Base-by-base conservation (phyloP, 2,888 invertebrate species). In the Spodoptera littoralis region DNA sequence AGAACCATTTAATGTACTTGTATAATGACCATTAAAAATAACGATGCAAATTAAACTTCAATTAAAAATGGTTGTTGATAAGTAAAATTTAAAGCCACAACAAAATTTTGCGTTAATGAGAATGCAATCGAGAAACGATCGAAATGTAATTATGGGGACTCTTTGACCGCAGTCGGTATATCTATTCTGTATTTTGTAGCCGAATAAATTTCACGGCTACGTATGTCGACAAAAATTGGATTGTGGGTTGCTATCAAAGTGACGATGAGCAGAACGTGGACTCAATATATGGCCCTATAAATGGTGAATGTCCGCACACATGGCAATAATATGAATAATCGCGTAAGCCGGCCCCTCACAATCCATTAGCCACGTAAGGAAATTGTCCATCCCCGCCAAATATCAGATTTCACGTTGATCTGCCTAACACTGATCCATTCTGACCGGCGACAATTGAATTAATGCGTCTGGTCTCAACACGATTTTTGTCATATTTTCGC, bases 351-450 rank as follows among this genome's bases (percentile, higher is more conserved):
- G 76, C 80, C 85, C 82, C 88, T 91, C 92, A 89, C 88, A 85
- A 81, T 92, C 92, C 92, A 93, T 94, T 93, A 93, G 87, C 73
- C 73, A 76, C 68, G 83, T 79, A 87, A 91, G 90, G 88, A 92
- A 90, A 93, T 91, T 92, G 91, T 82, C 88, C 85, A 81, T 89
- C 92, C 92, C 91, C 84, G 82, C 88, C 89, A 90, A 92, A 93
- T 93, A 94, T 94, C 94, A 91, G 89, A 92, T 94, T 91, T 93
- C 94, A 88, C 88, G 91, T 90, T 91, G 90, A 93, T 93, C 92
- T 90, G 86, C 84, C 90, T 91, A 91, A 91, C 92, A 88, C 88
- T 92, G 90, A 94, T 94, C 88, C 87, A 79, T 87, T 88, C 90
- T 85, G 93, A 91, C 90, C 85, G 87, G 90, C 87, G 89, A 90